phyloP scores from a whole-genome alignment of 2,888 invertebrate genomes.

The Agrenia bidenticulata region DNA sequence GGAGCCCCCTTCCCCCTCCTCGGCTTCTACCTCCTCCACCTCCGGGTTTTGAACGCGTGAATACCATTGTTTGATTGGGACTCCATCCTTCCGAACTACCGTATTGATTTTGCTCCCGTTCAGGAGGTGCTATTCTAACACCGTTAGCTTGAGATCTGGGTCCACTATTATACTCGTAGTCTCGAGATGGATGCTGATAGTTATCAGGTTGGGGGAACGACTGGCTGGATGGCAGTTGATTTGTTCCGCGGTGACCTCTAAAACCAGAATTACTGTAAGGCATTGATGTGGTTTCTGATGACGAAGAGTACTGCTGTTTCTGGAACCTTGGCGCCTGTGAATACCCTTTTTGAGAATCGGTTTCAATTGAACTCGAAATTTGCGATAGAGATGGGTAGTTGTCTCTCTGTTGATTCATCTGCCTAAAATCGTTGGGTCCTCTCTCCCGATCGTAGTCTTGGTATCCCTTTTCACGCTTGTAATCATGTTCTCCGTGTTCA shows the following conservation, averaged over 20 bases:
- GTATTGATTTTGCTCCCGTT: constrained; percentile 32
- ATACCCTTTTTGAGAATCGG: too few species aligned
- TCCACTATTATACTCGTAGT: background rate
- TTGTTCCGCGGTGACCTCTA: constrained; percentile 13
- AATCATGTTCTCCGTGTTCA: too few species aligned
- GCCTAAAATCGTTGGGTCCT: too few species aligned
- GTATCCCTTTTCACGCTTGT: too few species aligned
- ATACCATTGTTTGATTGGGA: constrained; percentile 32
- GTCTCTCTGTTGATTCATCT: too few species aligned
- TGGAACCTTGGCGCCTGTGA: too few species aligned
- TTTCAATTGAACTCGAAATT: too few species aligned
- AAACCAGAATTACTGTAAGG: background rate
- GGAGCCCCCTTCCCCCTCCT: constrained; percentile 6
- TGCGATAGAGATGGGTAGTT: too few species aligned
- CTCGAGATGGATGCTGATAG: background rate
- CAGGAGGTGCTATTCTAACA: background rate
- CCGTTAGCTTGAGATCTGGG: background rate
- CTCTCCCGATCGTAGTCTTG: too few species aligned
- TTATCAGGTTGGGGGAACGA: background rate
- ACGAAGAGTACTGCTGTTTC: too few species aligned
- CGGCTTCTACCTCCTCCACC: constrained; percentile 13
- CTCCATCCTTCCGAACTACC: constrained; percentile 29
- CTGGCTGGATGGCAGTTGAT: constrained; percentile 23
- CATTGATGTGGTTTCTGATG: too few species aligned
- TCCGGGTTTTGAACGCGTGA: constrained; percentile 30